Evolutionary conservation across 2,113 vertebrate genomes (phyloP).

Genomic region (Oncorhynchus keta): DNA sequence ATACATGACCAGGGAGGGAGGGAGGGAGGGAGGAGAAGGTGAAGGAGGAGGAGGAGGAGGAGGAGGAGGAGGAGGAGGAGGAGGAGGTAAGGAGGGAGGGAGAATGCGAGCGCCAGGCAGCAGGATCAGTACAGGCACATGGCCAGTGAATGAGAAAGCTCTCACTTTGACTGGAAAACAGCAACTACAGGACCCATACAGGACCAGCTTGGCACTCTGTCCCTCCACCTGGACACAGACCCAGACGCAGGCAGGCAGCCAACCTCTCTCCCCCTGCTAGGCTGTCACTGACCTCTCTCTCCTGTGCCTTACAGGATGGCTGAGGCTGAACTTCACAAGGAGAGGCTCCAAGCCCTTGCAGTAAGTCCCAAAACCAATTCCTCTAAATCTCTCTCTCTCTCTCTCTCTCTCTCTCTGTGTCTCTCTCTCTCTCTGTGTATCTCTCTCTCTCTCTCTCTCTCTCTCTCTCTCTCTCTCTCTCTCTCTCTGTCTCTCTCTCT

Average conservation of each 20-base stretch:
- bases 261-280: too few species aligned
- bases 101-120: conserved; percentile 45
- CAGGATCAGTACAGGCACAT: conserved; percentile 78
- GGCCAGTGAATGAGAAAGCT: conserved; percentile 80
- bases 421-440: conserved; percentile 3
- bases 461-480: too few species aligned
- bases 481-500: too few species aligned
- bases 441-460: too few species aligned
- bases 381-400: conserved; percentile 60
- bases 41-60: too few species aligned
- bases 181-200: conserved; percentile 16
- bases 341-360: conserved; percentile 96
- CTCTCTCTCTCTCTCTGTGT: conserved; percentile 48
- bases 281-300: conserved; percentile 10
- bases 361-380: conserved; percentile 79
- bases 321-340: conserved; percentile 95
- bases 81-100: neutral
- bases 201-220: conserved; percentile 11
- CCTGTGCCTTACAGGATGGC: conserved; percentile 88
- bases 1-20: neutral
- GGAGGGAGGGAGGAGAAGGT: neutral
- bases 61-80: too few species aligned
- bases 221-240: neutral
- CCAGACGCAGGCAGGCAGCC: conserved; percentile 6
- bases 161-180: conserved; percentile 71